phyloP scores from a whole-genome alignment of 1,140 invertebrate genomes.

The Pomacea maculata region DNA sequence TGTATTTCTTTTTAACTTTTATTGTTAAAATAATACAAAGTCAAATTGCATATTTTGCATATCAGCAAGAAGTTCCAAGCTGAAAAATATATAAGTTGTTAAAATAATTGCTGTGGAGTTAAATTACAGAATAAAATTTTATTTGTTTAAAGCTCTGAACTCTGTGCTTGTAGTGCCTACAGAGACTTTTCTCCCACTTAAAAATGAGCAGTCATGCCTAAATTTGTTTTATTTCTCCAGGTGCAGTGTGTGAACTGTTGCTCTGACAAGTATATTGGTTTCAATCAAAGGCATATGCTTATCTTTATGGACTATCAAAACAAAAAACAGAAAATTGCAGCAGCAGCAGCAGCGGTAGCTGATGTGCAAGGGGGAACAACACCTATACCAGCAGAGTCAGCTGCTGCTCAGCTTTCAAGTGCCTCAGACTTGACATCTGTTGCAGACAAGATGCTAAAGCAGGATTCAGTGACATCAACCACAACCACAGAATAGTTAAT shows the following conservation, averaged over 20 bases:
- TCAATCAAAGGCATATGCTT: slow-evolving; percentile 22
- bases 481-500: not conserved
- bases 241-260: not conserved
- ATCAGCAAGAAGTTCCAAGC: too few relatives aligned
- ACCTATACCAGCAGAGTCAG: slow-evolving; percentile 3
- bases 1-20: too few relatives aligned
- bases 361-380: not conserved
- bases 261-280: slow-evolving; percentile 12
- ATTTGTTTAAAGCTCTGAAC: too few relatives aligned
- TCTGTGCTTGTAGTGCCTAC: too few relatives aligned
- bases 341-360: not conserved
- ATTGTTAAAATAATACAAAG: too few relatives aligned
- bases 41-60: too few relatives aligned
- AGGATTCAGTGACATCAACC: not conserved
- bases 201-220: too few relatives aligned
- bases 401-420: not conserved
- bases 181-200: too few relatives aligned
- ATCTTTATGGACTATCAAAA: slow-evolving; percentile 14
- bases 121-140: too few relatives aligned
- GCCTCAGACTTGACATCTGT: not conserved
- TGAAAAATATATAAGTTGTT: too few relatives aligned
- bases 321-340: slow-evolving; percentile 3
- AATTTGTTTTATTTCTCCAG: not conserved
- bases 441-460: not conserved
- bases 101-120: too few relatives aligned